Conservation (phyloP, 2,888 invertebrate species). For the Antheraea yamamai region DNA sequence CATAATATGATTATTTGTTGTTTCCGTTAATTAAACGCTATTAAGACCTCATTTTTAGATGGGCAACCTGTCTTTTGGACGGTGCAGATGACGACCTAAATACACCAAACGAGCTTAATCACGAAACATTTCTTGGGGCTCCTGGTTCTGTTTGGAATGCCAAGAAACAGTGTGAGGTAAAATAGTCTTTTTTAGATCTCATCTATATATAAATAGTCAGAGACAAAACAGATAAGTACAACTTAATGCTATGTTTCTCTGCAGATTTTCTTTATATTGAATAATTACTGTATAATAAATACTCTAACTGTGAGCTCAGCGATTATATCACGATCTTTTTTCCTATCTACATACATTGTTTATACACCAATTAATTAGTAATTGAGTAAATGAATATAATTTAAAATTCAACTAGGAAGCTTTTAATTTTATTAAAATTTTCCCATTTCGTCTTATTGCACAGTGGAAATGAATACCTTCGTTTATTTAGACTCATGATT, state of each 20-base stretch:
- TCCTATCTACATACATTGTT: too few species aligned
- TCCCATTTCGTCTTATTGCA: neutral
- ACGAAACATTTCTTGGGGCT: slow-evolving; percentile 83
- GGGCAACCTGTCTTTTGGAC: slow-evolving; percentile 86
- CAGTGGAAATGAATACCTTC: neutral
- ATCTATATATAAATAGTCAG: neutral
- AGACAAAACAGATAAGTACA: neutral
- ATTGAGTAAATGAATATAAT: too few species aligned
- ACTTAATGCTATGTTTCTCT: neutral
- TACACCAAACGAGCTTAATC: slow-evolving; percentile 78
- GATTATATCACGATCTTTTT: too few species aligned
- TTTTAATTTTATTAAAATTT: too few species aligned
- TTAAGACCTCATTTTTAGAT: slow-evolving; percentile 57
- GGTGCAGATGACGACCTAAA: slow-evolving; percentile 66
- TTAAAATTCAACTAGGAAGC: too few species aligned
- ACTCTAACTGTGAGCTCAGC: too few species aligned
- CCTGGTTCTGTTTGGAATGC: slow-evolving; percentile 88
- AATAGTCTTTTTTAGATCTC: neutral
- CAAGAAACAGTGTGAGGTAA: slow-evolving; percentile 87
- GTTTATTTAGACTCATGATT: neutral
- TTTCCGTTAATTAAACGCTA: slow-evolving; percentile 13
- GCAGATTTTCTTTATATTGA: neutral
- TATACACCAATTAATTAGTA: too few species aligned
- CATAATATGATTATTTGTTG: neutral
- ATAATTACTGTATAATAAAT: too few species aligned